Evolutionary conservation across 2,888 invertebrate species (phyloP), one percentile per base, ranked within the genome.

Genomic region (Argyresthia albistria): DNA sequence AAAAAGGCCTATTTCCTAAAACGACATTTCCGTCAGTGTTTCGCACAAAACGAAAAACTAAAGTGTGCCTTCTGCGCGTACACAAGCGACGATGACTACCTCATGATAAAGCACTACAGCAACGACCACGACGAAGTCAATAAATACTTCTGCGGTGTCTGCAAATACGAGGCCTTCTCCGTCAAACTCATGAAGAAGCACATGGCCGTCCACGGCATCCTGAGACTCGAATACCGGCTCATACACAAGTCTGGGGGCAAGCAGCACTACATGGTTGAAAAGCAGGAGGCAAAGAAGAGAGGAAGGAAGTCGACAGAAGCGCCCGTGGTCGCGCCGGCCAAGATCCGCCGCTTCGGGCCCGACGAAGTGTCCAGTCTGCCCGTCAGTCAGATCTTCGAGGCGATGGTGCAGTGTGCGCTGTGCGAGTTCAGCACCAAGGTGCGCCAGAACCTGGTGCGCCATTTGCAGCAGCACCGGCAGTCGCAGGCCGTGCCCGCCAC

Each of bases 401-500:
- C 89, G 8, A 81, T 84, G 1, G 84, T 93, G 0, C 84, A 81
- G 46, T 95, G 95, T 63, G 88, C 90, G 0, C 69, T 90, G 4
- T 95, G 95, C 66, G 84, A 89, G 37, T 95, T 92, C 62, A 87
- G 81, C 15, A 93, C 92, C 0, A 93, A 93, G 74, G 92, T 93
- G 4, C 86, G 92, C 0, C 88, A 90, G 11, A 95, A 95, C 66
- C 89, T 95, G 74, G 84, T 92, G 8, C 79, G 93, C 0, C 93
- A 94, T 65, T 72, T 96, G 55, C 90, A 90, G 59, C 73, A 90
- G 56, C 95, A 96, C 69, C 89, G 84, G 10, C 84, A 90, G 51
- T 90, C 90, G 58, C 90, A 91, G 57, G 88, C 87, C 0, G 93
- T 91, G 8, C 91, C 93, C 0, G 89, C 88, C 52, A 90, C 89